Conservation (phyloP, 2,888 invertebrate genomes). For the Esperia sulphurella region DNA sequence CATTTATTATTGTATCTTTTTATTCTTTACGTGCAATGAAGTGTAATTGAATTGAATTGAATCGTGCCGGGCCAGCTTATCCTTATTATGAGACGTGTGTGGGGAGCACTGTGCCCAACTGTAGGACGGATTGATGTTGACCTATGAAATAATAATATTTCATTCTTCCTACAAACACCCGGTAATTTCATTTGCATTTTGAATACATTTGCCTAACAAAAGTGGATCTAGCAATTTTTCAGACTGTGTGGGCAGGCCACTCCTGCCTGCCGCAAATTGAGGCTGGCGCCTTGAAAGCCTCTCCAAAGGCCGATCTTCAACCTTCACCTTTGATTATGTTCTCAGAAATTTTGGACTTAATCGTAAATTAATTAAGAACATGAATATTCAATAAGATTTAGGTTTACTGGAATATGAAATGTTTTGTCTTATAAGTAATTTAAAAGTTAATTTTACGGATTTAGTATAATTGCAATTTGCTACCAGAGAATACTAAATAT, state of each 20-base stretch:
- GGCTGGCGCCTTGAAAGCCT: not conserved
- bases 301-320: constrained; percentile 1
- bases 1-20: no score
- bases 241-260: not conserved
- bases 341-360: constrained; percentile 14
- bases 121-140: no score
- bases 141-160: no score
- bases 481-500: no score
- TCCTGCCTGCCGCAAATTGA: not conserved
- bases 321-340: constrained; percentile 25
- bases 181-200: not conserved
- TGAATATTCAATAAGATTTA: constrained; percentile 23
- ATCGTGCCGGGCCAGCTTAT: no score
- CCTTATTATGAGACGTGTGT: no score
- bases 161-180: no score
- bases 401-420: constrained; percentile 8
- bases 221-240: not conserved
- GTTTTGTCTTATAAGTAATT: not conserved
- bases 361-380: constrained; percentile 28
- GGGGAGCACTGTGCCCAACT: not conserved
- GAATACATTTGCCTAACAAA: not conserved
- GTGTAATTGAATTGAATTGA: no score
- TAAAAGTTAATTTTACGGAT: no score
- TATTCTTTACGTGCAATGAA: no score
- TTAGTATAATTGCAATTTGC: no score